Evolutionary conservation across 2,797 vertebrate species (phyloP).

Genomic region (Enoplosus armatus): DNA sequence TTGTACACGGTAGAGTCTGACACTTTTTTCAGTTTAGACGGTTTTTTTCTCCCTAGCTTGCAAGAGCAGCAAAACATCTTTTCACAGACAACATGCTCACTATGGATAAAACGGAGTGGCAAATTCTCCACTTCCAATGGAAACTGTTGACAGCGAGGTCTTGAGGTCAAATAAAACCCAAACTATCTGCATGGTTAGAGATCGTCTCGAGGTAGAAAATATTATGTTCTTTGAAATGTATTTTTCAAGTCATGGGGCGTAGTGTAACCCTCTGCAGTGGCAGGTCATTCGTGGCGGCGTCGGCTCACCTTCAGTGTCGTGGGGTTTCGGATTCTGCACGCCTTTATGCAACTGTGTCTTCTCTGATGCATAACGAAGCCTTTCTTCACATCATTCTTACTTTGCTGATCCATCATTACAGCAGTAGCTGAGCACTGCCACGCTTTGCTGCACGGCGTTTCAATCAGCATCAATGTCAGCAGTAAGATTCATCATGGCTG

Average conservation of each 20-base stretch:
- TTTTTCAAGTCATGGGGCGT: background rate
- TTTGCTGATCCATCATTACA: conserved; percentile 72
- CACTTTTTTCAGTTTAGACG: background rate
- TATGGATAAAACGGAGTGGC: background rate
- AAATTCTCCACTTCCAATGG: background rate
- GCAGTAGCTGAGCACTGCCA: conserved; percentile 60
- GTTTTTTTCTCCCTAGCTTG: background rate
- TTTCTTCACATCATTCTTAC: conserved; percentile 57
- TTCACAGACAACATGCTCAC: background rate
- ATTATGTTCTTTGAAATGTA: background rate
- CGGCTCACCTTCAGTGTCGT: conserved; percentile 49
- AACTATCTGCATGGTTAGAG: background rate
- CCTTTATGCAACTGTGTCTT: conserved; percentile 36
- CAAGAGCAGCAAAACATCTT: background rate
- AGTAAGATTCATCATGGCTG: conserved; percentile 54
- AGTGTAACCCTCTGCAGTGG: conserved; percentile 28
- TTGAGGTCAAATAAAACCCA: conserved; percentile 1
- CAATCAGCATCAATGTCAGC: conserved; percentile 74
- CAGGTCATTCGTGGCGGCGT: conserved; percentile 21
- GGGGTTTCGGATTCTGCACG: conserved; percentile 36
- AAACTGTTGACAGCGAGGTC: conserved; percentile 6
- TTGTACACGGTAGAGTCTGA: background rate
- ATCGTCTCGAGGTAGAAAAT: background rate
- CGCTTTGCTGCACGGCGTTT: conserved; percentile 64
- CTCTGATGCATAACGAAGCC: conserved; percentile 64